Conservation (phyloP, 2,888 invertebrate species). For the Patella depressa region DNA sequence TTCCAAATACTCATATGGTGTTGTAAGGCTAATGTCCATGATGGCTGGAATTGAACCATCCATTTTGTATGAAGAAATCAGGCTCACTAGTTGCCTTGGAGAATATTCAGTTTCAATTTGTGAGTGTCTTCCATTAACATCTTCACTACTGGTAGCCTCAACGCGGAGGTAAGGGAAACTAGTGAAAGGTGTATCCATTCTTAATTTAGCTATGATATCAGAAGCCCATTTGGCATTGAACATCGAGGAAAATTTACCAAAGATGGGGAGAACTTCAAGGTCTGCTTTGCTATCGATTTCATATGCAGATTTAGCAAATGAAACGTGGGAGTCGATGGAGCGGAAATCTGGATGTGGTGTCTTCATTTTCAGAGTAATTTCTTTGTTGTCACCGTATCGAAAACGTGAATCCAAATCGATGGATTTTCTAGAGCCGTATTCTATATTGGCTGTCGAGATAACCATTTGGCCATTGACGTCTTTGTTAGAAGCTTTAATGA, state of each 20-base stretch:
- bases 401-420: conserved; percentile 19
- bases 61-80: conserved; percentile 29
- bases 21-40: conserved; percentile 38
- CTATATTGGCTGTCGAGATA: conserved; percentile 24
- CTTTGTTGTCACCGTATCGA: conserved; percentile 7
- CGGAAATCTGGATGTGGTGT: conserved; percentile 27
- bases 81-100: conserved; percentile 30
- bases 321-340: conserved; percentile 28
- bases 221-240: conserved; percentile 28
- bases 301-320: conserved; percentile 10
- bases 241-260: conserved; percentile 35
- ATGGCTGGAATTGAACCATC: conserved; percentile 24
- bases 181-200: conserved; percentile 43
- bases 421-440: conserved; percentile 29
- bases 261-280: conserved; percentile 37
- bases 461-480: conserved; percentile 26
- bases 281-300: conserved; percentile 35
- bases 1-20: conserved; percentile 47
- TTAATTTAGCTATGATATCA: conserved; percentile 35
- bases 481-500: conserved; percentile 29
- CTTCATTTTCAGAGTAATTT: conserved; percentile 26
- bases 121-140: conserved; percentile 23
- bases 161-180: conserved; percentile 39
- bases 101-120: conserved; percentile 32
- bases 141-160: conserved; percentile 28